These are phyloP conservation scores for Phyllostomus discolor DNA, from an alignment of 2,113 vertebrate genomes.

Conservation along the genomic window DNA sequence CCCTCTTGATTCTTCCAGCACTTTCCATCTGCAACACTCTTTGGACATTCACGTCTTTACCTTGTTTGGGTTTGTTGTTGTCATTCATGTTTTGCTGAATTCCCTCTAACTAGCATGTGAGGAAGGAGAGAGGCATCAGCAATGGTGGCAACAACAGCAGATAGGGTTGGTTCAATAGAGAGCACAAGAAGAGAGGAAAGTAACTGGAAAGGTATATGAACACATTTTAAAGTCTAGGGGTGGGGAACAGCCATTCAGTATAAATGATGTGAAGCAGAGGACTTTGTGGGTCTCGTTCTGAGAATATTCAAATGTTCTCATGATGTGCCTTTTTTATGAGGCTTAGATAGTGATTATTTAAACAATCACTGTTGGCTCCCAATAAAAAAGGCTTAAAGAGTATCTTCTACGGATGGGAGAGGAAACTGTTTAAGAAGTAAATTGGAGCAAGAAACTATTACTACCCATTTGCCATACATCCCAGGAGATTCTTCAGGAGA, in stretches of 20 bases:
- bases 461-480: neutral
- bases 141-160: neutral
- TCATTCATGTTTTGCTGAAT: neutral
- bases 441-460: neutral
- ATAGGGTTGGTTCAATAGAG: neutral
- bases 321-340: neutral
- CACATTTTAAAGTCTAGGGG: neutral
- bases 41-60: neutral
- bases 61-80: neutral
- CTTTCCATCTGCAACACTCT: neutral
- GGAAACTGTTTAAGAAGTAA: neutral
- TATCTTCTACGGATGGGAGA: neutral
- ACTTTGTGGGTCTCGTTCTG: neutral
- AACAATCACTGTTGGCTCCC: neutral
- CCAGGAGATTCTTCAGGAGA: neutral
- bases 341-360: neutral
- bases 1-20: neutral
- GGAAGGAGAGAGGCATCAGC: neutral
- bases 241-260: neutral
- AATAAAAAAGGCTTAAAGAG: neutral
- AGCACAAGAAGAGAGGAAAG: neutral
- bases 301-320: neutral
- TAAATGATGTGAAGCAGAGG: neutral
- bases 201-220: neutral
- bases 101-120: neutral